Evolutionary conservation across 2,797 vertebrate genomes (phyloP).

Genomic region (Lophotriccus pileatus): DNA sequence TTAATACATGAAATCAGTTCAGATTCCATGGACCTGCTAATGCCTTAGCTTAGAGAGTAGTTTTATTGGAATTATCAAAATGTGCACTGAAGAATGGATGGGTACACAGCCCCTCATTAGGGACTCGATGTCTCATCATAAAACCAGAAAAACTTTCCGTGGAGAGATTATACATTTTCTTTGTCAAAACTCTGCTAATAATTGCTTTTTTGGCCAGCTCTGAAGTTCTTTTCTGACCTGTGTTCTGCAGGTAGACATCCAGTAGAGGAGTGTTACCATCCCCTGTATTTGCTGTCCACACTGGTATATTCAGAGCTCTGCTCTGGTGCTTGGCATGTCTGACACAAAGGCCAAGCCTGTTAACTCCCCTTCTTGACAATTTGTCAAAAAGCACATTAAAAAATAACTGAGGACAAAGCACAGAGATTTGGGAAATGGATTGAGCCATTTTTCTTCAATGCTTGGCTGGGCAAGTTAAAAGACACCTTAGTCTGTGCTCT

Average conservation of each 20-base stretch:
- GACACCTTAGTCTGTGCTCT: conserved; percentile 45
- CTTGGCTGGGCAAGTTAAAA: conserved; percentile 59
- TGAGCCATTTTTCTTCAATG: conserved; percentile 70
- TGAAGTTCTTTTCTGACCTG: neutral
- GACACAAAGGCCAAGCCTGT: conserved; percentile 36
- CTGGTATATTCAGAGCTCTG: neutral
- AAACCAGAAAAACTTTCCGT: neutral
- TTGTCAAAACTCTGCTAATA: neutral
- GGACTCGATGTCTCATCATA: neutral
- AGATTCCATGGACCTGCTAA: neutral
- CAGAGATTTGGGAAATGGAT: conserved; percentile 58
- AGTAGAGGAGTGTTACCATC: neutral
- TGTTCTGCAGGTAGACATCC: neutral
- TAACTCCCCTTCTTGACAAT: conserved; percentile 46
- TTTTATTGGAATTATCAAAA: neutral
- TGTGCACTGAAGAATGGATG: neutral
- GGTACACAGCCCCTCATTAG: neutral
- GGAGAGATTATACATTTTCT: neutral
- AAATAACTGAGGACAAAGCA: conserved; percentile 69
- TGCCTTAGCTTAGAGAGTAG: neutral
- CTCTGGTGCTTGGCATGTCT: neutral
- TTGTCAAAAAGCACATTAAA: conserved; percentile 71
- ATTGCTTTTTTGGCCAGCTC: neutral
- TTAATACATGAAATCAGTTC: neutral
- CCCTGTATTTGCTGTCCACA: neutral